Conservation (phyloP, 2,797 vertebrate genomes). For the Cirrhinus molitorella region DNA sequence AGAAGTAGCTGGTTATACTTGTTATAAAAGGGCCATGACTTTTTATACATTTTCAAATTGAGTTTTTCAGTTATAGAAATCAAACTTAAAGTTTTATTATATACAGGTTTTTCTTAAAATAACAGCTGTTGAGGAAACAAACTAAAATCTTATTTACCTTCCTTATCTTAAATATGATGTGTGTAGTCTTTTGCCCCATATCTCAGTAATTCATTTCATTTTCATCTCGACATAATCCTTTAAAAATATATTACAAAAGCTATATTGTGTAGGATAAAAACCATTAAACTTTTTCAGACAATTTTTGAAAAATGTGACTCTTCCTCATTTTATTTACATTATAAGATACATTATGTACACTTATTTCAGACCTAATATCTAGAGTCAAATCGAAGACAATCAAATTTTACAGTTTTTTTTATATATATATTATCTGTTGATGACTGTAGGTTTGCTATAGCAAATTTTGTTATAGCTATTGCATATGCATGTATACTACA, state of each 20-base stretch:
- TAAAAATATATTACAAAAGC: not conserved
- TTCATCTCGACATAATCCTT: not conserved
- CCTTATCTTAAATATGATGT: not conserved
- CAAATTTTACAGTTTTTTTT: not conserved
- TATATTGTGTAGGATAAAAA: no score
- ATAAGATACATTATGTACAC: slow-evolving; percentile 25
- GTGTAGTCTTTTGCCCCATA: not conserved
- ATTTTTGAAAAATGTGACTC: not conserved
- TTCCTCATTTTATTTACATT: not conserved
- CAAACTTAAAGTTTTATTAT: not conserved
- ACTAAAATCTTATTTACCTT: not conserved
- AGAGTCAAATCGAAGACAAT: not conserved
- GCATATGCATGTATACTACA: not conserved
- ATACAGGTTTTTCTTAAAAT: not conserved
- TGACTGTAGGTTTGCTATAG: not conserved
- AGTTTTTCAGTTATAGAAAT: not conserved
- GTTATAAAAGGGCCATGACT: not conserved
- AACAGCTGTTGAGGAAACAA: not conserved
- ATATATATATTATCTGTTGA: not conserved
- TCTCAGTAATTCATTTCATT: not conserved
- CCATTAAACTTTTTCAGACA: no score
- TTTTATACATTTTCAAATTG: not conserved
- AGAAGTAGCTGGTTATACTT: not conserved
- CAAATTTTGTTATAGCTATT: not conserved
- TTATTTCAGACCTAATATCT: not conserved